These are phyloP conservation scores for Platynereis dumerilii DNA, from an alignment of 2,888 invertebrate species.

Conservation along the genomic window DNA sequence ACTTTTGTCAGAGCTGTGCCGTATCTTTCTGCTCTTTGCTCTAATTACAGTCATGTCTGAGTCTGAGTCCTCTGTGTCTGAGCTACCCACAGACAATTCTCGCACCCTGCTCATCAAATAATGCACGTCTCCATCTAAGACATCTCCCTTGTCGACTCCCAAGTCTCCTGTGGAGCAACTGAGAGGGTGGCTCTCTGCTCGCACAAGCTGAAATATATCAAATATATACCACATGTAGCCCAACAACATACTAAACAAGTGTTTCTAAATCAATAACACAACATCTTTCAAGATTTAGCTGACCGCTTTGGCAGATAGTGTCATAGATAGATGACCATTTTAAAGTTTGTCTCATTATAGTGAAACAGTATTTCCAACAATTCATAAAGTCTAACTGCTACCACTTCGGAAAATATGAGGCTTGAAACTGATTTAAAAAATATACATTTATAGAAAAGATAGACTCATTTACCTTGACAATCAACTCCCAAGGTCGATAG, in stretches of 20 bases:
- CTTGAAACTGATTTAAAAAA: not conserved
- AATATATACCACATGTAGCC: no score
- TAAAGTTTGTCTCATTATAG: no score
- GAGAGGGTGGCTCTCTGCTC: constrained; percentile 56
- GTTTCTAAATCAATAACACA: no score
- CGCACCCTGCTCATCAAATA: constrained; percentile 48
- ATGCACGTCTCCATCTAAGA: constrained; percentile 56
- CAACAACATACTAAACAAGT: no score
- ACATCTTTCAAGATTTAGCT: no score
- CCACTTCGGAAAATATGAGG: not conserved
- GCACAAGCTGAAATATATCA: constrained; percentile 44
- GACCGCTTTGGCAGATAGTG: no score
- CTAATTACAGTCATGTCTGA: constrained; percentile 61
- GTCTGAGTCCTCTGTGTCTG: constrained; percentile 58
- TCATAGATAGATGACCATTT: no score
- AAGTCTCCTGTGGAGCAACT: constrained; percentile 37
- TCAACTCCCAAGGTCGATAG: constrained; percentile 77
- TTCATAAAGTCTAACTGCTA: no score
- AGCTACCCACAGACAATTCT: constrained; percentile 49
- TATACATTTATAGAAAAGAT: not conserved
- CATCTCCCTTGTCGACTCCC: constrained; percentile 39
- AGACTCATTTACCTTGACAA: constrained; percentile 68
- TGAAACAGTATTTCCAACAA: no score
- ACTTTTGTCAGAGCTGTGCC: constrained; percentile 55
- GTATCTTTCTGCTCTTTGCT: constrained; percentile 38